phyloP scores from a whole-genome alignment of 2,888 invertebrate genomes.

The Fabriciana adippe region DNA sequence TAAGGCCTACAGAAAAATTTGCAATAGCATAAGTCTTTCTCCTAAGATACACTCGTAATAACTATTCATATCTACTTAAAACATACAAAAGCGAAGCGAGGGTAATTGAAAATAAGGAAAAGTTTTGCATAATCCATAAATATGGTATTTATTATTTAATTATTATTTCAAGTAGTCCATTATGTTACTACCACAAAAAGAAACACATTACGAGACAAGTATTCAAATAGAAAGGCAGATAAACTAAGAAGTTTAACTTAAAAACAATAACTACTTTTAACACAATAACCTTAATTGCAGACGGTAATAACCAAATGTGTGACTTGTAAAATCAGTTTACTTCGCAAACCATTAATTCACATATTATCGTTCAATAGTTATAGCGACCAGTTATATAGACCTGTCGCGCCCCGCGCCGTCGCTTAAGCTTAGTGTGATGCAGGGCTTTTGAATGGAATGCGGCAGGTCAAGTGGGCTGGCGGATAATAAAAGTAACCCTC shows the following conservation, averaged over 20 bases:
- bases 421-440: conserved; percentile 40
- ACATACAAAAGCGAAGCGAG: no score
- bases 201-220: not conserved
- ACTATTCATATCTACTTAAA: no score
- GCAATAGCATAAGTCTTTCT: no score
- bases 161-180: no score
- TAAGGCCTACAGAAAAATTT: no score
- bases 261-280: conserved; percentile 27
- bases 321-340: conserved; percentile 74
- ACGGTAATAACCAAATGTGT: conserved; percentile 47
- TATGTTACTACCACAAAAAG: not conserved
- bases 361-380: conserved; percentile 70
- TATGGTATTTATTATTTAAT: no score
- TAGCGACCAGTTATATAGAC: conserved; percentile 50
- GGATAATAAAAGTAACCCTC: conserved; percentile 75
- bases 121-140: no score
- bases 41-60: no score
- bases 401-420: conserved; percentile 45
- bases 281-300: conserved; percentile 39
- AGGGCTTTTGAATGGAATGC: conserved; percentile 54
- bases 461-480: conserved; percentile 55
- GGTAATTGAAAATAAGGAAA: no score
- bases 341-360: conserved; percentile 77
- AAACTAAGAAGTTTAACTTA: conserved; percentile 7
- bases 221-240: not conserved